Conservation (phyloP, 2,888 invertebrate genomes). For the Phaedon cochleariae region DNA sequence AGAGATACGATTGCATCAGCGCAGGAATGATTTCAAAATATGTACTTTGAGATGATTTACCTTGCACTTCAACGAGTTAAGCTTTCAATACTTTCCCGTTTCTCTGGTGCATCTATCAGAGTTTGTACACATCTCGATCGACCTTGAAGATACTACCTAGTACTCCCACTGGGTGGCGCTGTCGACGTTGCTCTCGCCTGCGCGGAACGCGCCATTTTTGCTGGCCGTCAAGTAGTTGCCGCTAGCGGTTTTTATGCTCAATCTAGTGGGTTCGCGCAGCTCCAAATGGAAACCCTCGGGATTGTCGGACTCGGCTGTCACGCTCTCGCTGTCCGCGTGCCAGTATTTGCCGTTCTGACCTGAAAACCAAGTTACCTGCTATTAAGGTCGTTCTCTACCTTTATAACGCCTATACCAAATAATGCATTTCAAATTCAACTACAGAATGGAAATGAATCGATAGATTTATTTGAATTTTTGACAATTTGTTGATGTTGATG, state of each 20-base stretch:
- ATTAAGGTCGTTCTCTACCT: too few species aligned
- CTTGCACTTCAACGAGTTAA: too few species aligned
- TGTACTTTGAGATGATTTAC: too few species aligned
- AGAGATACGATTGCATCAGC: too few species aligned
- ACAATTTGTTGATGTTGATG: too few species aligned
- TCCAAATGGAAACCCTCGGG: constrained; percentile 91
- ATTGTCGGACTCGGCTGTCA: constrained; percentile 84
- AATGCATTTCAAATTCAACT: too few species aligned
- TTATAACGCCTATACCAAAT: too few species aligned
- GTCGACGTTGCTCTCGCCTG: constrained; percentile 80
- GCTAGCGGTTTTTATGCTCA: constrained; percentile 84
- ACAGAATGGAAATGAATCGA: too few species aligned
- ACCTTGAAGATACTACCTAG: constrained; percentile 64
- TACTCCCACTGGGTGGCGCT: constrained; percentile 94
- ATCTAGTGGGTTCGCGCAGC: constrained; percentile 89
- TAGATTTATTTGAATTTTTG: too few species aligned
- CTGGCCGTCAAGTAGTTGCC: constrained; percentile 86
- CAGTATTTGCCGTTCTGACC: constrained; percentile 94
- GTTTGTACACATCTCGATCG: neutral
- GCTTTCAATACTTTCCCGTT: too few species aligned
- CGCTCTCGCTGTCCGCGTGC: constrained; percentile 88
- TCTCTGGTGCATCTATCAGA: too few species aligned
- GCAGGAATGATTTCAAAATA: too few species aligned
- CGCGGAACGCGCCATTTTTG: constrained; percentile 90
- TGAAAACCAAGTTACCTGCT: constrained; percentile 61